A percentile compares a stretch with the other conserved stretches of the same genome.
These are phyloP conservation scores for Acleris literana DNA, from an alignment of 2,888 invertebrate genomes.

Conservation along the genomic window DNA sequence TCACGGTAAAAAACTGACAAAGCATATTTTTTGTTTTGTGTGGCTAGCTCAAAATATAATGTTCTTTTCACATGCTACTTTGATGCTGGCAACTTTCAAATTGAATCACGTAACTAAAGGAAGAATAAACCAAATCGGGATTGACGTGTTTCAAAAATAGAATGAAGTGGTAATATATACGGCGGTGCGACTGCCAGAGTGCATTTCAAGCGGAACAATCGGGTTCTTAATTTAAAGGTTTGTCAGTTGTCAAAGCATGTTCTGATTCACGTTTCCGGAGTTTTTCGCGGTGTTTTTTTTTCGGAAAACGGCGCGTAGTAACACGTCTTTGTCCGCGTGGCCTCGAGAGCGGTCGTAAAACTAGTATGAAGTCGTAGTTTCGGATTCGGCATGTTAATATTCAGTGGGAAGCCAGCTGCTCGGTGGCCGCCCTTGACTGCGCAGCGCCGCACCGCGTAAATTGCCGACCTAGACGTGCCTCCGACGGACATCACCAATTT, in stretches of 20 bases:
- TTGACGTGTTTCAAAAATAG: conserved; percentile 52
- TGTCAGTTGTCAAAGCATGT: conserved; percentile 45
- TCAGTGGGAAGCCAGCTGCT: conserved; percentile 71
- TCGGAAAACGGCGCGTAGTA: conserved; percentile 46
- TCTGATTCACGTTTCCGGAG: conserved; percentile 25
- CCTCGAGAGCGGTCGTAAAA: conserved; percentile 69
- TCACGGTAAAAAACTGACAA: background rate
- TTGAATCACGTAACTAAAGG: conserved; percentile 25
- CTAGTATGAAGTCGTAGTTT: conserved; percentile 59
- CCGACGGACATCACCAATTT: conserved; percentile 34
- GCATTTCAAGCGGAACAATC: conserved; percentile 18
- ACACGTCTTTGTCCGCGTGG: conserved; percentile 47
- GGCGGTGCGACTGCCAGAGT: conserved; percentile 9
- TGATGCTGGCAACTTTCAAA: conserved; percentile 5
- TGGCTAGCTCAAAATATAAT: background rate
- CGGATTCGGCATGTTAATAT: conserved; percentile 63
- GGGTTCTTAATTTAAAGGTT: conserved; percentile 48
- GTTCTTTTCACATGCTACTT: conserved; percentile 2
- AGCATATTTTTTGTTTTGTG: background rate
- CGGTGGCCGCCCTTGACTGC: conserved; percentile 76
- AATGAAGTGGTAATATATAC: conserved; percentile 37
- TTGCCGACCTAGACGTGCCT: conserved; percentile 45
- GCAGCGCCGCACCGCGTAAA: conserved; percentile 47
- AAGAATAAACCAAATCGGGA: conserved; percentile 39
- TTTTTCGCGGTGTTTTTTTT: conserved; percentile 30